Base-by-base conservation (phyloP, 2,113 vertebrate species). In the Corythaeola cristata region DNA sequence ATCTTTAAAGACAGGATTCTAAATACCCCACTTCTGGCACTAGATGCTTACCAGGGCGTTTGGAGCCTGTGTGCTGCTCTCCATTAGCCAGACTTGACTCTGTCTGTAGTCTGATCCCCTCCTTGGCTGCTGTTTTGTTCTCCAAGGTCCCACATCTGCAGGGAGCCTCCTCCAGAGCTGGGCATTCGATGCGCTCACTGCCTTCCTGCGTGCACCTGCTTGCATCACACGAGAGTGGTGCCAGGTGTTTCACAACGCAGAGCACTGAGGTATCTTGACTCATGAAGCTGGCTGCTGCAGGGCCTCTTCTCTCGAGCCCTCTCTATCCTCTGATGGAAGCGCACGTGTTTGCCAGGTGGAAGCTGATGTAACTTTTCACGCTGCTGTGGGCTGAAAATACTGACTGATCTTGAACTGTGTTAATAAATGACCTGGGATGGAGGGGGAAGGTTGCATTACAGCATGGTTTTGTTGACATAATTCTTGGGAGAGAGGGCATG, bases 41-140 rank as follows among this genome's bases (percentile, higher is more conserved):
- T 21, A 5, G 23, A 1, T 3, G 8, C 18, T 37, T 26, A 2
- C 27, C 8, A 9, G 8, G 28, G 13, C 0, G 0, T 32, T 24
- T 15, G 20, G 62, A 71, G 58, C 33, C 53, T 9, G 4, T 15
- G 27, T 21, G 20, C 39, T 15, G n/a, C 35, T 69, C 44, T 67
- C 59, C 0, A 0, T 27, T 67, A 62, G 69, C 59, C 18, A 4
- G 33, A 0, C 6, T 9, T 41, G 3, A 5, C 23, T 41, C 1
- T 0, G 6, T 21, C 53, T 1, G 0, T 3, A 8, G 11, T 14
- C 15, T 1, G 0, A 52, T 45, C 17, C 56, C 47, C 8, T 80
- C 8, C 33, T 39, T 27, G 7, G 77, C 74, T 24, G 9, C 9
- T 1, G 4, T 14, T 55, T 7, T 3, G 4, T 22, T 62, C 74